Percentiles rank a stretch among this genome's conserved stretches.
Evolutionary conservation across 1,140 invertebrate species (phyloP).

Genomic region (Cryptotermes secundus): DNA sequence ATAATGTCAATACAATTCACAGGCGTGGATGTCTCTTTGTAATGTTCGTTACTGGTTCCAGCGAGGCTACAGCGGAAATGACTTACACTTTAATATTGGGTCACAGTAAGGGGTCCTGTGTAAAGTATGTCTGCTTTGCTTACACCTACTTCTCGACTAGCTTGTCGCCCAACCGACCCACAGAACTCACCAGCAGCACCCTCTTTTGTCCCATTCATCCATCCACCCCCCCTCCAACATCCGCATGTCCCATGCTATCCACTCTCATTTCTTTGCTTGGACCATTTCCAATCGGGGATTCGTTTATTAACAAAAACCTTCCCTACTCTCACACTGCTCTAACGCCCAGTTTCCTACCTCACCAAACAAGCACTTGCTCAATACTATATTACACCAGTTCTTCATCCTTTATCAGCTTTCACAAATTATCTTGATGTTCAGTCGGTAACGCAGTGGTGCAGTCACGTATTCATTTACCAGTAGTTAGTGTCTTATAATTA

Average conservation of each 20-base stretch:
- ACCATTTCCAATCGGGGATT: slow-evolving; percentile 14
- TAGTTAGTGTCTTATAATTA: neutral
- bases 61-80: neutral
- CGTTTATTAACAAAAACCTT: slow-evolving; percentile 8
- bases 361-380: neutral
- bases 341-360: neutral
- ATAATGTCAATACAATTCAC: neutral
- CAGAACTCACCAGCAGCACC: neutral
- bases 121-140: neutral
- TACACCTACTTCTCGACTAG: neutral
- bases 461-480: neutral
- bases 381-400: neutral
- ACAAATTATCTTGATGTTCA: neutral
- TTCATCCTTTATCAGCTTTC: neutral
- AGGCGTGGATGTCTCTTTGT: neutral
- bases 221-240: neutral
- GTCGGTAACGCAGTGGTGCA: neutral
- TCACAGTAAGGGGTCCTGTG: neutral
- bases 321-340: neutral
- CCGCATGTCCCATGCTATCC: neutral
- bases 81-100: neutral
- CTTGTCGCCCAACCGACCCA: neutral
- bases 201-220: neutral
- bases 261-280: slow-evolving; percentile 9
- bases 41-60: neutral